Conservation (phyloP, 30 jellyfish, hydroid and myxozoan species). For the Hydra vulgaris region DNA sequence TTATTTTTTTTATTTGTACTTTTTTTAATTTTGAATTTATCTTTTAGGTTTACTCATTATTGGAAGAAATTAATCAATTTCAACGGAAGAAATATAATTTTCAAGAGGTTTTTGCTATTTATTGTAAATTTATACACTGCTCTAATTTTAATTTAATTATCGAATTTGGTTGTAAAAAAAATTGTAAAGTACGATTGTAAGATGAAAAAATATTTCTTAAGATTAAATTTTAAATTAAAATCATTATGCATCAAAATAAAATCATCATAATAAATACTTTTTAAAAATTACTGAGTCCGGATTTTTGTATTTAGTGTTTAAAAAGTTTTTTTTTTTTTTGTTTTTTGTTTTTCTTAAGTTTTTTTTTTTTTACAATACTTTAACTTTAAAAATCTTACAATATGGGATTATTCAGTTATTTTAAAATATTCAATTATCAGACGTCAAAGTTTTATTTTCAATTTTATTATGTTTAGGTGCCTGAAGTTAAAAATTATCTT, state of each 20-base stretch:
- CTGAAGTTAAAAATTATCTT: constrained; percentile 66
- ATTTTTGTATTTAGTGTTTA: too few relatives aligned
- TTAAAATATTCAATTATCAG: background rate
- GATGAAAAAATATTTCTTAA: too few relatives aligned
- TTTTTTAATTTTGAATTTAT: background rate
- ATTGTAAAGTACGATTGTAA: too few relatives aligned
- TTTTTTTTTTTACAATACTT: too few relatives aligned
- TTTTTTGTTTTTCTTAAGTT: too few relatives aligned
- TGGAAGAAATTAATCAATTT: constrained; percentile 75
- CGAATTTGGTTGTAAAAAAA: background rate
- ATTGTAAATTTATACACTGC: background rate
- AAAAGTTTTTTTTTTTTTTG: too few relatives aligned
- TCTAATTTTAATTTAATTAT: background rate
- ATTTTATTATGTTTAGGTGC: constrained; percentile 37
- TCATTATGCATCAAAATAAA: too few relatives aligned
- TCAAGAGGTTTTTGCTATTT: constrained; percentile 43
- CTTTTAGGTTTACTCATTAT: constrained; percentile 51
- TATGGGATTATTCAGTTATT: too few relatives aligned
- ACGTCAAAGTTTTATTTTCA: background rate
- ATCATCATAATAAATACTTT: too few relatives aligned
- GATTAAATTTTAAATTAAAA: too few relatives aligned
- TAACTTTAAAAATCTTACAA: too few relatives aligned
- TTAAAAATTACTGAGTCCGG: too few relatives aligned
- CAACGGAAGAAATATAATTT: constrained; percentile 77
- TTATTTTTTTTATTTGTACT: background rate